Conservation (phyloP, 2,797 vertebrate genomes). For the Alauda arvensis region DNA sequence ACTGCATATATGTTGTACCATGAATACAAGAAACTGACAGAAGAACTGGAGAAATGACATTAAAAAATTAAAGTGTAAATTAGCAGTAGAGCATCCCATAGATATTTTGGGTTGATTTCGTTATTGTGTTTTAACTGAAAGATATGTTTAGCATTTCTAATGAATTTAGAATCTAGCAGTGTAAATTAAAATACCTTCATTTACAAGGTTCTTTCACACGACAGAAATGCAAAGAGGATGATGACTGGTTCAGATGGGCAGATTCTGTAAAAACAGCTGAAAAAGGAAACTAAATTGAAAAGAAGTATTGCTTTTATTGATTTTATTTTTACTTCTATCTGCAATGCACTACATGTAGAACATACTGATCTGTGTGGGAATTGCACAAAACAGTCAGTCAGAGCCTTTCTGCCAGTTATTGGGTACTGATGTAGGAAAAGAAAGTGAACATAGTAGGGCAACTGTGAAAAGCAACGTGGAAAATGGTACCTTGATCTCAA, state of each 20-base stretch:
- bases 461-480: not conserved
- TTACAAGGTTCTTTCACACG: not conserved
- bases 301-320: not conserved
- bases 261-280: not conserved
- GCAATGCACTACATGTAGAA: not conserved
- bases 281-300: not conserved
- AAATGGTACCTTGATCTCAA: not conserved
- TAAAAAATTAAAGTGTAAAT: not conserved
- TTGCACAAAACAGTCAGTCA: not conserved
- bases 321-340: slow-evolving; percentile 2
- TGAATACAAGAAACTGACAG: not conserved
- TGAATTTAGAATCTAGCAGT: not conserved
- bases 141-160: not conserved
- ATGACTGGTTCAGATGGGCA: not conserved
- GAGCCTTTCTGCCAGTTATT: not conserved
- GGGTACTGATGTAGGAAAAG: not conserved
- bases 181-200: not conserved
- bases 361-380: not conserved
- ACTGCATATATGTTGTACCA: not conserved
- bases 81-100: not conserved
- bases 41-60: not conserved
- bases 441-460: not conserved
- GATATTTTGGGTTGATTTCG: not conserved
- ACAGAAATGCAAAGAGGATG: not conserved
- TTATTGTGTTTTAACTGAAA: not conserved